phyloP scores from a whole-genome alignment of 2,797 vertebrate genomes.

The Falco cherrug region DNA sequence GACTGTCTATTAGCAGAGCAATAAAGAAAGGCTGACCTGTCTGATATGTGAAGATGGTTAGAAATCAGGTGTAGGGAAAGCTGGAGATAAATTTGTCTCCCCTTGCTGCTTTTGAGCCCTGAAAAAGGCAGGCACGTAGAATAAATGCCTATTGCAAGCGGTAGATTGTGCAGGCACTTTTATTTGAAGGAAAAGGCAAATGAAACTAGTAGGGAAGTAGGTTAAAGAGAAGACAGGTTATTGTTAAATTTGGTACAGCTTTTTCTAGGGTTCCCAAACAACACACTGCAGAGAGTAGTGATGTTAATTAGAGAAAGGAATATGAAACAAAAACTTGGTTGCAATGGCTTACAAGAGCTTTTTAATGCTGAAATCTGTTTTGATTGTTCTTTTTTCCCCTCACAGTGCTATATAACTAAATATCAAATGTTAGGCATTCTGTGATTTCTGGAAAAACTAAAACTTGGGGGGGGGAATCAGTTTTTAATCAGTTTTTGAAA shows the following conservation, averaged over 20 bases:
- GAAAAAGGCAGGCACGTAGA: neutral
- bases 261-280: neutral
- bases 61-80: neutral
- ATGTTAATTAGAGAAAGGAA: neutral
- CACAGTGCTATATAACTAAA: neutral
- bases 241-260: neutral
- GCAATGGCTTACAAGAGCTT: neutral
- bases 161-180: neutral
- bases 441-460: neutral
- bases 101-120: neutral
- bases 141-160: neutral
- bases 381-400: neutral
- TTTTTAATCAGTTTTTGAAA: neutral
- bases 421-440: neutral
- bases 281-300: neutral
- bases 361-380: neutral
- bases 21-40: neutral
- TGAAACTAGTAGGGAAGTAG: neutral
- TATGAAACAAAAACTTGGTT: neutral
- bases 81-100: neutral
- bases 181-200: neutral
- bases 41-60: neutral
- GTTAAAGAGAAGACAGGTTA: neutral
- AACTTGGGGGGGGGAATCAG: neutral
- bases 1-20: neutral